Conservation (phyloP, 2,888 invertebrate genomes). For the Malacosoma neustria region DNA sequence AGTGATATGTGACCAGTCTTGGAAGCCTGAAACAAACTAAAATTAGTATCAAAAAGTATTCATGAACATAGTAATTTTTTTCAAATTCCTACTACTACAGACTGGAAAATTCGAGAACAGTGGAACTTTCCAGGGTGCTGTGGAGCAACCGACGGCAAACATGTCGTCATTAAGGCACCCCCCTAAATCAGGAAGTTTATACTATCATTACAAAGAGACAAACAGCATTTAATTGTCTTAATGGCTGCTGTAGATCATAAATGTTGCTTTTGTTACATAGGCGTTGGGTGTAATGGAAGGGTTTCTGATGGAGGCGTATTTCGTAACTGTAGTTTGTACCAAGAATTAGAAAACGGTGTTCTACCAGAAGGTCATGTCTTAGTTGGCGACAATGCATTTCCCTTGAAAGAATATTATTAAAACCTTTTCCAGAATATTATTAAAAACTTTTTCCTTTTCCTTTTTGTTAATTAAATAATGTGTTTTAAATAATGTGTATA, state of each 20-base stretch:
- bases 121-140: slow-evolving; percentile 7
- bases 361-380: slow-evolving; percentile 10
- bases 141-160: slow-evolving; percentile 12
- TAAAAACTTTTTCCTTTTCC: too few relatives aligned
- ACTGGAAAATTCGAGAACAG: slow-evolving; percentile 1
- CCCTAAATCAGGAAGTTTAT: slow-evolving; percentile 15
- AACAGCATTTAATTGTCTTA: slow-evolving; percentile 19
- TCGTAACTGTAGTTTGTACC: slow-evolving; percentile 12
- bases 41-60: slow-evolving; percentile 8
- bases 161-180: slow-evolving; percentile 10
- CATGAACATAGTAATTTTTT: slow-evolving; percentile 6
- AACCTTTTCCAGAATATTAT: too few relatives aligned
- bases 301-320: slow-evolving; percentile 21
- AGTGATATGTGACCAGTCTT: slow-evolving; percentile 15
- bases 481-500: too few relatives aligned
- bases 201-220: slow-evolving; percentile 19
- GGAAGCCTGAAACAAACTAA: slow-evolving; percentile 14
- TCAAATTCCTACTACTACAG: slow-evolving; percentile 1
- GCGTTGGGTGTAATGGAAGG: slow-evolving; percentile 19
- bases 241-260: slow-evolving; percentile 19
- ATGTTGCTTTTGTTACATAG: slow-evolving; percentile 18
- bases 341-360: slow-evolving; percentile 8
- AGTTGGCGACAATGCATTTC: slow-evolving; percentile 14
- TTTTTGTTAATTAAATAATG: too few relatives aligned
- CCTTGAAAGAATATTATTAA: slow-evolving; percentile 13